Percentiles rank a stretch among this genome's conserved stretches.
phyloP scores from a whole-genome alignment of 53 echinoderm and acorn worm species.

The Mesocentrotus franciscanus region DNA sequence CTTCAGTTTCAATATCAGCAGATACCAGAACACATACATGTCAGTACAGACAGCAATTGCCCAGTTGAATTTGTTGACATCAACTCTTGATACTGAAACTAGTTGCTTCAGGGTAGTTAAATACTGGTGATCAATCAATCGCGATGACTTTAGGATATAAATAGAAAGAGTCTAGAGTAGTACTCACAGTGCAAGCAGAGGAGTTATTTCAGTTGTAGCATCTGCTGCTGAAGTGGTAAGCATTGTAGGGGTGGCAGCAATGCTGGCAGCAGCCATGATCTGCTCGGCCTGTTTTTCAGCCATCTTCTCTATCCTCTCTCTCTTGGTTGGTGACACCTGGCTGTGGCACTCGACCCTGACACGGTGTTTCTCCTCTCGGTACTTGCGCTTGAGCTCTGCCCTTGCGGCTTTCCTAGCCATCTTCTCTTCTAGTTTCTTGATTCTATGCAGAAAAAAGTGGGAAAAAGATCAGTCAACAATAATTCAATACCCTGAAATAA shows the following conservation, averaged over 20 bases:
- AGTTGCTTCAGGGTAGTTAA: not conserved
- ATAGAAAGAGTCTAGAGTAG: not conserved
- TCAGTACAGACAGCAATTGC: no score
- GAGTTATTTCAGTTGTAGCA: conserved; percentile 41
- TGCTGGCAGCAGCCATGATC: conserved; percentile 76
- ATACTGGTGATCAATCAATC: not conserved
- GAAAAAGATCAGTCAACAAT: not conserved
- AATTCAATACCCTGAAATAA: not conserved
- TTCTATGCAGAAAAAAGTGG: conserved; percentile 11
- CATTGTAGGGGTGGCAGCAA: conserved; percentile 45
- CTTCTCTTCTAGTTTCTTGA: conserved; percentile 77
- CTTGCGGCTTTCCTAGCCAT: conserved; percentile 80
- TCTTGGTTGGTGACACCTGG: conserved; percentile 82
- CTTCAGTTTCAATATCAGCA: no score
- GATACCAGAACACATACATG: no score
- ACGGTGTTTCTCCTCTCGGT: conserved; percentile 84
- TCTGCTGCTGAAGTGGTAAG: conserved; percentile 10
- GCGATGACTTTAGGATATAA: not conserved
- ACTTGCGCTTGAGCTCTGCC: conserved; percentile 85
- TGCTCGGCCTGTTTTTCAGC: conserved; percentile 76
- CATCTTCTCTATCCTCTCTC: conserved; percentile 85
- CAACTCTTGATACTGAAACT: no score
- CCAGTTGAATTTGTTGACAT: no score
- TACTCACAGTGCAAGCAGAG: conserved; percentile 57
- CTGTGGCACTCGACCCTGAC: conserved; percentile 60